These are phyloP conservation scores for Chaitophorus viminalis DNA, from an alignment of 2,888 invertebrate species.

Conservation along the genomic window DNA sequence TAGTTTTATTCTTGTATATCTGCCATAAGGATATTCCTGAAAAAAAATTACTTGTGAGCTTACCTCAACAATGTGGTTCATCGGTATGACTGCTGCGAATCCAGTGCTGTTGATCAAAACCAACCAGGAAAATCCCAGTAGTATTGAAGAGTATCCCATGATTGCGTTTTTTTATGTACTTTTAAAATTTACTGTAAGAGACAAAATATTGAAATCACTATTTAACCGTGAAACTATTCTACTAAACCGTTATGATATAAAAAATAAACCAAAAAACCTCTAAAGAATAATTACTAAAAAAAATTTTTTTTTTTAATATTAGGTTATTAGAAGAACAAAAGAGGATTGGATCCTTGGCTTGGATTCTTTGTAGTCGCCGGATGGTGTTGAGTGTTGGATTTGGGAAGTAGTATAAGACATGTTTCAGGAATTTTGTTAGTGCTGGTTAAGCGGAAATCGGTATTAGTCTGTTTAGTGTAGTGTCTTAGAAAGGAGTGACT, in stretches of 20 bases:
- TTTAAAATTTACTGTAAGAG: conserved; percentile 35
- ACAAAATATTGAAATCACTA: conserved; percentile 23
- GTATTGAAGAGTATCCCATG: conserved; percentile 24
- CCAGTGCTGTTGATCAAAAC: conserved; percentile 27
- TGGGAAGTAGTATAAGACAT: conserved; percentile 37
- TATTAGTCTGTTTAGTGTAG: conserved; percentile 33
- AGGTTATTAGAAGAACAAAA: conserved; percentile 53
- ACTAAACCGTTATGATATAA: neutral
- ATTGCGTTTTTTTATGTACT: conserved; percentile 7
- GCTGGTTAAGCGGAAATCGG: conserved; percentile 36
- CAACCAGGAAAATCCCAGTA: conserved; percentile 56
- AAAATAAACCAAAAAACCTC: neutral
- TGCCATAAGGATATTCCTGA: neutral
- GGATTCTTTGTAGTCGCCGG: conserved; percentile 32
- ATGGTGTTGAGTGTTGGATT: conserved; percentile 25
- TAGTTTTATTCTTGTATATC: neutral
- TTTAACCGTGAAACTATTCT: neutral
- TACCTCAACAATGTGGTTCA: conserved; percentile 52
- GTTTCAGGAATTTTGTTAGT: conserved; percentile 38
- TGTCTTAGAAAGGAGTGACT: conserved; percentile 49
- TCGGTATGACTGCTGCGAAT: conserved; percentile 42
- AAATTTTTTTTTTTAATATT: conserved; percentile 8
- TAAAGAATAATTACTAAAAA: conserved; percentile 8
- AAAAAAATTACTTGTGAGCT: neutral
- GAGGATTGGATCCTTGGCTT: conserved; percentile 32